Conservation (phyloP, 2,797 vertebrate species). For the Chanos chanos region DNA sequence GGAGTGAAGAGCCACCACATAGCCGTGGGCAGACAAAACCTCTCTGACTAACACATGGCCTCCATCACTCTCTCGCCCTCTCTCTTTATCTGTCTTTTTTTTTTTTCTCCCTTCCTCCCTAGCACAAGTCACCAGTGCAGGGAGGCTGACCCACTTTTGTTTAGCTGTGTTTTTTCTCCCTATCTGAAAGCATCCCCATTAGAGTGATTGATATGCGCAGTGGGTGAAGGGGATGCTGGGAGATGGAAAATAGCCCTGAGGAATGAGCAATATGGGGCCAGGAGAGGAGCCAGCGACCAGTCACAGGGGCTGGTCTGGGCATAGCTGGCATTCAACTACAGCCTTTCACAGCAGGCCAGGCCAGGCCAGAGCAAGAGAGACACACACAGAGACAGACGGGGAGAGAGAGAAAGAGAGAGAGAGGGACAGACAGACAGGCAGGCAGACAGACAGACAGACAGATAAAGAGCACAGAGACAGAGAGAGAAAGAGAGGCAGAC, state of each 20-base stretch:
- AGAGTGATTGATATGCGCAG: slow-evolving; percentile 47
- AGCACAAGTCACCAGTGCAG: slow-evolving; percentile 6
- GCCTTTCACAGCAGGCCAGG: slow-evolving; percentile 7
- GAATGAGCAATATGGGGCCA: slow-evolving; percentile 50
- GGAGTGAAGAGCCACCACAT: slow-evolving; percentile 23
- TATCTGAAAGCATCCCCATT: slow-evolving; percentile 41
- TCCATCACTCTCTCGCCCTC: neutral
- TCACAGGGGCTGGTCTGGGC: slow-evolving; percentile 26
- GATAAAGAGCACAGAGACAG: no score
- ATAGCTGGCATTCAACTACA: slow-evolving; percentile 21
- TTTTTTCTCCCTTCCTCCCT: slow-evolving; percentile 4
- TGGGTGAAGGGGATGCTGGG: slow-evolving; percentile 42
- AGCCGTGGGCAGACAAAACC: slow-evolving; percentile 5
- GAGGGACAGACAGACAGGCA: no score
- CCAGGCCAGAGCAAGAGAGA: slow-evolving; percentile 22
- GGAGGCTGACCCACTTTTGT: slow-evolving; percentile 47
- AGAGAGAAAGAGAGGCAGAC: no score
- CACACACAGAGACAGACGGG: neutral
- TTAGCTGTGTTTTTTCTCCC: slow-evolving; percentile 8
- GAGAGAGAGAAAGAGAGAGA: no score
- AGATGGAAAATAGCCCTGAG: slow-evolving; percentile 57
- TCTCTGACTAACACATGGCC: neutral
- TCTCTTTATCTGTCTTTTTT: neutral
- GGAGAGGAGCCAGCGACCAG: slow-evolving; percentile 48
- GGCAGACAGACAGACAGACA: no score